Conservation (phyloP, 30 jellyfish, hydroid and myxozoan species). For the Catostylus mosaicus region DNA sequence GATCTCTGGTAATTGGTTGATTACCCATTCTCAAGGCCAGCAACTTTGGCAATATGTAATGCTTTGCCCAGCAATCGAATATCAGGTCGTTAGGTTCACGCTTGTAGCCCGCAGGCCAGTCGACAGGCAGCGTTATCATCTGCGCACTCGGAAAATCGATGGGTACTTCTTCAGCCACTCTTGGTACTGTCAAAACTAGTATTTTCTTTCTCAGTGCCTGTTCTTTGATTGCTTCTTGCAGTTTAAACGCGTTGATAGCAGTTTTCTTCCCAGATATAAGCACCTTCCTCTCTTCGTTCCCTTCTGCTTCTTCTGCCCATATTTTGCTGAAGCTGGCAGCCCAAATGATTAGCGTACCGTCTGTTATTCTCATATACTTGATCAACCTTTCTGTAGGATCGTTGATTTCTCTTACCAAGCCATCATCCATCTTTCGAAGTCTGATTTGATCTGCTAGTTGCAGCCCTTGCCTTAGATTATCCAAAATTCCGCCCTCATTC, state of each 20-base stretch:
- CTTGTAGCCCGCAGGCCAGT: background rate
- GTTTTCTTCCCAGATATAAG: background rate
- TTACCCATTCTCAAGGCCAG: background rate
- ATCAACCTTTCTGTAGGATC: conserved; percentile 11
- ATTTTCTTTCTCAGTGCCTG: conserved; percentile 13
- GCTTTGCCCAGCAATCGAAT: conserved; percentile 4
- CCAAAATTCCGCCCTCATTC: background rate
- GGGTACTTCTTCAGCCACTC: background rate
- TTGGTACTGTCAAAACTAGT: background rate
- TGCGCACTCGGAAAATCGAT: background rate
- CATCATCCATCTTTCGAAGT: background rate
- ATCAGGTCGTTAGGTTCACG: background rate
- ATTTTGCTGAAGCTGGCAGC: background rate
- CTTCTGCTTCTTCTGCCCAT: background rate
- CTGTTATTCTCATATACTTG: background rate
- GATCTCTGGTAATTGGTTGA: background rate
- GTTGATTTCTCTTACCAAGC: background rate
- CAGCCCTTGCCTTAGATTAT: background rate
- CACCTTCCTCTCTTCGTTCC: background rate
- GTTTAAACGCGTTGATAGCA: background rate
- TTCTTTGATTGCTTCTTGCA: conserved; percentile 3
- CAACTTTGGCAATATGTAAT: conserved; percentile 2
- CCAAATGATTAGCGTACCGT: conserved; percentile 29
- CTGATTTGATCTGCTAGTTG: background rate
- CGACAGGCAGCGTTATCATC: conserved; percentile 3